A percentile compares a stretch with the other conserved stretches of the same genome.
Conservation (phyloP, 2,797 vertebrate genomes). For the Chelmon rostratus region DNA sequence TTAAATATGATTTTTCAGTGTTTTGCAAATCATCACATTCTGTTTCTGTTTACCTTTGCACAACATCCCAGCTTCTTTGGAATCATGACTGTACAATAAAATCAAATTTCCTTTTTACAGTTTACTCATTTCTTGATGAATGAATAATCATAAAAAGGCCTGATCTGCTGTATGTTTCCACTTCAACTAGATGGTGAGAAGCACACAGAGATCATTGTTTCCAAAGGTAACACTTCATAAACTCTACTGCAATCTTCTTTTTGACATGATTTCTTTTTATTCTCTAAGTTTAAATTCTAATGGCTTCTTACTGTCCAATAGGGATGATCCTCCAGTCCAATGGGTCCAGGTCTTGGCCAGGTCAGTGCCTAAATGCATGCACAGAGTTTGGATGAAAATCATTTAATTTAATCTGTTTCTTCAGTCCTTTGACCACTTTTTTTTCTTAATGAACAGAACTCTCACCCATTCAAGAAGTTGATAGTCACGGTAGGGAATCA, state of each 20-base stretch:
- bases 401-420: neutral
- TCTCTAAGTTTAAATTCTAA: neutral
- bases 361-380: constrained; percentile 48
- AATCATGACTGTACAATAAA: too few relatives aligned
- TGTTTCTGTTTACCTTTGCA: too few relatives aligned
- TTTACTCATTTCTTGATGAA: too few relatives aligned
- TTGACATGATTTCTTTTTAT: neutral
- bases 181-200: constrained; percentile 41
- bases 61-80: too few relatives aligned
- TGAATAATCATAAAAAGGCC: neutral
- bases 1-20: too few relatives aligned
- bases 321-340: neutral
- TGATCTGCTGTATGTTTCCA: neutral
- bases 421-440: constrained; percentile 4
- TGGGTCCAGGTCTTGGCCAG: constrained; percentile 14
- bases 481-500: constrained; percentile 63
- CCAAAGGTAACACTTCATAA: constrained; percentile 39
- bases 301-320: constrained; percentile 20
- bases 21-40: too few relatives aligned
- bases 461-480: constrained; percentile 77
- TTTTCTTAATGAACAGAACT: constrained; percentile 67
- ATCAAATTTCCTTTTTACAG: too few relatives aligned
- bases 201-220: neutral
- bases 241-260: neutral
- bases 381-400: neutral